Conservation (phyloP, 2,113 vertebrate species). For the Lampris incognitus region DNA sequence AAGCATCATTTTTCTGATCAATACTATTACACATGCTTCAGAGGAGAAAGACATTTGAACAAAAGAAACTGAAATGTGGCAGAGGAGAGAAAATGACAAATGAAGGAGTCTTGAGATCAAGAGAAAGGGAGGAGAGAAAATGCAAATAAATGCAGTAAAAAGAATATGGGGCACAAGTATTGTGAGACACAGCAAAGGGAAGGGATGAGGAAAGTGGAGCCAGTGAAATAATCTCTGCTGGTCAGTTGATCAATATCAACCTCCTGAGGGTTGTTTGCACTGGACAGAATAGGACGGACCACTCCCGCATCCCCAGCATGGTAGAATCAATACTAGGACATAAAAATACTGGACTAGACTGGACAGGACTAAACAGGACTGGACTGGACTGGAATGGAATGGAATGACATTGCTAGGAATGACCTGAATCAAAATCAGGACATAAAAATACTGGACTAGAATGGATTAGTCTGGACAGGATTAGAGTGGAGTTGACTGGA, state of each 20-base stretch:
- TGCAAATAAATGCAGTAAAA: background rate
- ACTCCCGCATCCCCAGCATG: background rate
- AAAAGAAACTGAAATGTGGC: background rate
- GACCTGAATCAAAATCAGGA: no score
- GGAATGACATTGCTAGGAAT: no score
- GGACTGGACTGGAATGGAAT: background rate
- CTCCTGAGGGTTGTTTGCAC: no score
- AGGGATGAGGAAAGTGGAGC: background rate
- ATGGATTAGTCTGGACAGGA: no score
- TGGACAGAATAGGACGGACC: background rate
- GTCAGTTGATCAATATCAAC: slow-evolving; percentile 32
- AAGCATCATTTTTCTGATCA: no score
- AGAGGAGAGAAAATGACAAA: background rate
- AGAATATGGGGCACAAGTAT: no score
- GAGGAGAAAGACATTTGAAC: no score
- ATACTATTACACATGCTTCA: no score
- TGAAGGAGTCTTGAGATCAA: background rate
- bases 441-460: no score
- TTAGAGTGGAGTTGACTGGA: no score
- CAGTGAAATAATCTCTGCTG: slow-evolving; percentile 5
- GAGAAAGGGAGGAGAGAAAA: background rate
- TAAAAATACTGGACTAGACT: background rate
- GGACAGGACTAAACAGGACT: background rate
- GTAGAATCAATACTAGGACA: slow-evolving; percentile 39
- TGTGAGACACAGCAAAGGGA: no score